Percentiles rank a stretch among this genome's conserved stretches.
Conservation (phyloP, 1,140 invertebrate species). For the Belonocnema kinseyi region DNA sequence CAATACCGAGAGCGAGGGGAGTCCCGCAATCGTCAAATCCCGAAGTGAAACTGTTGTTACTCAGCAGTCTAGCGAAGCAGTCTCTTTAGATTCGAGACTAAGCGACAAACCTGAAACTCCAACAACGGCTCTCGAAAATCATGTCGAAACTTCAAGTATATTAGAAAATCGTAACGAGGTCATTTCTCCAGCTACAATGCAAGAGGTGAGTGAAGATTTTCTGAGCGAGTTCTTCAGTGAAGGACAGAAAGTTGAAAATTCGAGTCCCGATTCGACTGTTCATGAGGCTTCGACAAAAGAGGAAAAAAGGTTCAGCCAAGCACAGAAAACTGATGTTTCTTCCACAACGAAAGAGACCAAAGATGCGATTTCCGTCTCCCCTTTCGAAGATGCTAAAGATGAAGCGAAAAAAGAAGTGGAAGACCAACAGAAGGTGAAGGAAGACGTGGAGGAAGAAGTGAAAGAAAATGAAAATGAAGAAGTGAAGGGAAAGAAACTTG, state of each 20-base stretch:
- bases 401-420: constrained; percentile 40
- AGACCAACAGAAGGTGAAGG: constrained; percentile 20
- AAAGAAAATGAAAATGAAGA: constrained; percentile 28
- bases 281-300: constrained; percentile 58
- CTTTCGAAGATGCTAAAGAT: constrained; percentile 41
- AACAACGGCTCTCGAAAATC: constrained; percentile 56
- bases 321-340: constrained; percentile 74
- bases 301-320: constrained; percentile 64
- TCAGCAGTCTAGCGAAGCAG: constrained; percentile 74
- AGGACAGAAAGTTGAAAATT: constrained; percentile 65
- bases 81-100: constrained; percentile 75
- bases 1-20: constrained; percentile 76
- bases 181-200: constrained; percentile 62
- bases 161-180: constrained; percentile 63
- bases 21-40: constrained; percentile 74
- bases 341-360: constrained; percentile 71
- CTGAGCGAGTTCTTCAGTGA: constrained; percentile 75
- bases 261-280: constrained; percentile 59
- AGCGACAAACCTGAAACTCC: constrained; percentile 70
- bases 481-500: neutral
- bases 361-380: constrained; percentile 45
- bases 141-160: constrained; percentile 65
- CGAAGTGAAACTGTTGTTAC: constrained; percentile 65
- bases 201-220: constrained; percentile 66
- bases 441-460: constrained; percentile 37